These are phyloP conservation scores for Nanorana parkeri DNA, from an alignment of 2,113 vertebrate genomes.

Conservation along the genomic window DNA sequence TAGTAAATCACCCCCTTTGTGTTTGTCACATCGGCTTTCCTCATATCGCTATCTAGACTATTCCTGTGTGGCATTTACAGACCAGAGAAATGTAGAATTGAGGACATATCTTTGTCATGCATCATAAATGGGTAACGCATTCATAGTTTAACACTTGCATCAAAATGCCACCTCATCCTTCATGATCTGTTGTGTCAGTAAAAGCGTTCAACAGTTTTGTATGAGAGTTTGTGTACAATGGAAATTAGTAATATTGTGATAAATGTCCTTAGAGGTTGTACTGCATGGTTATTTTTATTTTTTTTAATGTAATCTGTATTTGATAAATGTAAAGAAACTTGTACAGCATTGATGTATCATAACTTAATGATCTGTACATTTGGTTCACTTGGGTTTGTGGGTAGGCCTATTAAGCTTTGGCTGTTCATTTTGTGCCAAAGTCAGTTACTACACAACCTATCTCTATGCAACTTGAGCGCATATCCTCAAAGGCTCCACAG, in stretches of 20 bases:
- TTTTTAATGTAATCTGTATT: constrained; percentile 72
- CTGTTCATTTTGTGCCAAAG: constrained; percentile 66
- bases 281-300: constrained; percentile 81
- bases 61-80: too few species aligned
- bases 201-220: not conserved
- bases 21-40: too few species aligned
- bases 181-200: not conserved
- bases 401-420: constrained; percentile 43
- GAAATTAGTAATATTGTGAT: constrained; percentile 65
- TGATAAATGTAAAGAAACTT: constrained; percentile 66
- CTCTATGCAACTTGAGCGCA: constrained; percentile 69
- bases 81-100: not conserved
- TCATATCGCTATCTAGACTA: too few species aligned
- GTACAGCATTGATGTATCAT: constrained; percentile 77
- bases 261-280: constrained; percentile 69
- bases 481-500: constrained; percentile 4
- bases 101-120: too few species aligned
- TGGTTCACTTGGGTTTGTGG: constrained; percentile 30
- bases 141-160: not conserved
- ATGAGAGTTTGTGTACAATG: not conserved
- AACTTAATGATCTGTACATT: constrained; percentile 72
- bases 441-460: constrained; percentile 64
- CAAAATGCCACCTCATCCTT: not conserved
- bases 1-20: too few species aligned
- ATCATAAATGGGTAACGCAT: not conserved